These are phyloP conservation scores for Oncorhynchus masou DNA, from an alignment of 2,113 vertebrate species.

Conservation along the genomic window DNA sequence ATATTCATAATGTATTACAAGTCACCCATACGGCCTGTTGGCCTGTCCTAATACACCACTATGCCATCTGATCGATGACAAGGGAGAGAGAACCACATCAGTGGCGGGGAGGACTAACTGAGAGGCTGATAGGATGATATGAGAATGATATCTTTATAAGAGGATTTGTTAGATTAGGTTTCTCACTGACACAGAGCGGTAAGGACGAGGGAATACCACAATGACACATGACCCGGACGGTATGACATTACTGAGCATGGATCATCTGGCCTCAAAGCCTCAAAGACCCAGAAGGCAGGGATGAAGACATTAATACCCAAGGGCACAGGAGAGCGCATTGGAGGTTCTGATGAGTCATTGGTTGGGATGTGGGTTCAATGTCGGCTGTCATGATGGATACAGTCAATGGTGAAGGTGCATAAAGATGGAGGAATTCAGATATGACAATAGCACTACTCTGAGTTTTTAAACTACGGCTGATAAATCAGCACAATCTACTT, in stretches of 20 bases:
- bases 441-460: no score
- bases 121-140: conserved; percentile 12
- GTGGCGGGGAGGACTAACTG: conserved; percentile 27
- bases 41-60: conserved; percentile 31
- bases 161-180: conserved; percentile 62
- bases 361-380: neutral
- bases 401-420: no score
- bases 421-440: no score
- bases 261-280: conserved; percentile 52
- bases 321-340: conserved; percentile 33
- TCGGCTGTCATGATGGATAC: no score
- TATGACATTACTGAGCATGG: conserved; percentile 53
- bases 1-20: conserved; percentile 44
- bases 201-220: conserved; percentile 35
- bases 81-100: conserved; percentile 2
- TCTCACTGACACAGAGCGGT: conserved; percentile 26
- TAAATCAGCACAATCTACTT: no score
- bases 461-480: no score
- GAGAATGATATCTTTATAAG: conserved; percentile 56
- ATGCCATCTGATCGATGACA: conserved; percentile 42
- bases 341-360: conserved; percentile 43
- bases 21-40: neutral
- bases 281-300: conserved; percentile 32
- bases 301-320: conserved; percentile 56
- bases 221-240: conserved; percentile 48